Conservation (phyloP, 1,140 invertebrate species). For the roundworm (Caenorhabditis elegans) region WBcel235 BX284603.4:3294501-3295000, state of each 20-base stretch:
- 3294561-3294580: neutral
- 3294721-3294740: too few relatives aligned
- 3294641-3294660: too few relatives aligned
- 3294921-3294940: neutral
- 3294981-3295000: neutral
- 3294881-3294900: neutral
- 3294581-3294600: too few relatives aligned
- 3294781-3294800: neutral
- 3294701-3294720: too few relatives aligned
- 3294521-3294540: neutral
- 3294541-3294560: neutral
- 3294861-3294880: conserved; percentile 9
- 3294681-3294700: too few relatives aligned
- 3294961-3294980: too few relatives aligned
- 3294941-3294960: neutral
- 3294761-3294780: neutral
- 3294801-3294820: neutral
- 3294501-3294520: neutral
- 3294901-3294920: too few relatives aligned
- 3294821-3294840: neutral
- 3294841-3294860: neutral
- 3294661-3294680: too few relatives aligned
- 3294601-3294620: too few relatives aligned
- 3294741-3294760: neutral
- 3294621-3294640: too few relatives aligned